phyloP scores from a whole-genome alignment of 2,797 vertebrate genomes.

The Brotula barbata region DNA sequence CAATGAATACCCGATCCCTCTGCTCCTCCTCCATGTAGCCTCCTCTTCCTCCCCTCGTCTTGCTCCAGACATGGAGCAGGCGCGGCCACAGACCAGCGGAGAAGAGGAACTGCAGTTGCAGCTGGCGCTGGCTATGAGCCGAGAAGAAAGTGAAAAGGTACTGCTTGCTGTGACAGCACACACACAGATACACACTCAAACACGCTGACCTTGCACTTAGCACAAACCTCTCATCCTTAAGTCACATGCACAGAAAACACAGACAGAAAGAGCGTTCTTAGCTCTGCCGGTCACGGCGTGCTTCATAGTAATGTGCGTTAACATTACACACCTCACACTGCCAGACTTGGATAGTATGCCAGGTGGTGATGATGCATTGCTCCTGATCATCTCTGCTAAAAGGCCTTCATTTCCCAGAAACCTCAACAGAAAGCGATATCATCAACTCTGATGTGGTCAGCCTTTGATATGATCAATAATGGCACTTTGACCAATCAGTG shows the following conservation, averaged over 20 bases:
- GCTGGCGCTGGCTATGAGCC: slow-evolving; percentile 95
- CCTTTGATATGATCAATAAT: slow-evolving; percentile 58
- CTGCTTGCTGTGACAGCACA: slow-evolving; percentile 27
- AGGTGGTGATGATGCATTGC: slow-evolving; percentile 12
- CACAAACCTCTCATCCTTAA: slow-evolving; percentile 21
- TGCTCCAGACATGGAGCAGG: slow-evolving; percentile 90
- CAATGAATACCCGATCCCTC: slow-evolving; percentile 22
- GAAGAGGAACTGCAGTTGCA: slow-evolving; percentile 97
- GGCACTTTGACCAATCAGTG: slow-evolving; percentile 55
- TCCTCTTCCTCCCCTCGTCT: slow-evolving; percentile 83
- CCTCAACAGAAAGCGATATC: slow-evolving; percentile 54
- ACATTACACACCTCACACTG: slow-evolving; percentile 34
- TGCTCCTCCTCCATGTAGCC: slow-evolving; percentile 70
- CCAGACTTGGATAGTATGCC: slow-evolving; percentile 8
- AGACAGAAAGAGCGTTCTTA: slow-evolving; percentile 40
- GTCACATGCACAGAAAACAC: slow-evolving; percentile 33
- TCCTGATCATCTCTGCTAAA: slow-evolving; percentile 15
- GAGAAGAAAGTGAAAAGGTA: slow-evolving; percentile 96
- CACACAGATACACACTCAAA: slow-evolving; percentile 21
- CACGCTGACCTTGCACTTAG: slow-evolving; percentile 3
- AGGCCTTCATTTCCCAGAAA: slow-evolving; percentile 53
- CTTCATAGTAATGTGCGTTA: slow-evolving; percentile 38
- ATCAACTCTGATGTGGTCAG: slow-evolving; percentile 27
- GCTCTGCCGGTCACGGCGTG: slow-evolving; percentile 29
- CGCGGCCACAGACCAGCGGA: slow-evolving; percentile 89